Conservation (phyloP, 2,113 vertebrate genomes). For the Anguilla japonica region DNA sequence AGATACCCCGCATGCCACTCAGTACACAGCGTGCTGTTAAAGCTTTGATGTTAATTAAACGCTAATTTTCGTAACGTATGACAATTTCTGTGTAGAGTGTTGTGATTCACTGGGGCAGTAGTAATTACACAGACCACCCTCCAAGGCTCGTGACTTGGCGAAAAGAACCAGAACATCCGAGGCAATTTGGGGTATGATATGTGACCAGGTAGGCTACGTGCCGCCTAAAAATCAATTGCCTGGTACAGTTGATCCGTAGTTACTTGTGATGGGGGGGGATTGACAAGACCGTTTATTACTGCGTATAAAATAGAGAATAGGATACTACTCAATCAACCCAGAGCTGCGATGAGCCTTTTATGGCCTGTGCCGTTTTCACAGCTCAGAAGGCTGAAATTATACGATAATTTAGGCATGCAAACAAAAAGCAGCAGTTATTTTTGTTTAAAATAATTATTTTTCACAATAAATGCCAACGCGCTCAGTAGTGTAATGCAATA, state of each 20-base stretch:
- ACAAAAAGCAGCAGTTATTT: no score
- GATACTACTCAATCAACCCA: no score
- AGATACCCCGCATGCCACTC: background rate
- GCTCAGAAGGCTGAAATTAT: no score
- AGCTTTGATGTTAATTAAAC: conserved; percentile 43
- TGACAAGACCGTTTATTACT: background rate
- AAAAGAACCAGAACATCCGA: background rate
- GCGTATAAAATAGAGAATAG: no score
- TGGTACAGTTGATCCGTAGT: no score
- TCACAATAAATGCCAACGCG: no score
- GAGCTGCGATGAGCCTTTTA: no score
- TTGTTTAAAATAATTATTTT: no score
- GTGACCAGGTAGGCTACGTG: background rate
- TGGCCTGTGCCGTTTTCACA: no score
- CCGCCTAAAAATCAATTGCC: background rate
- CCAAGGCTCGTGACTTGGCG: background rate
- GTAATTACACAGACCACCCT: conserved; percentile 4
- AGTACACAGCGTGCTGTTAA: background rate
- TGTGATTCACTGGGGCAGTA: background rate
- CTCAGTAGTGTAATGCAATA: background rate
- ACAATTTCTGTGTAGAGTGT: background rate
- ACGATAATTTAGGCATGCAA: no score
- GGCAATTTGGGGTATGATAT: background rate
- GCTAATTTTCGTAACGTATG: conserved; percentile 25
- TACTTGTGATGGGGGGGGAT: no score